Evolutionary conservation across 2,888 invertebrate species (phyloP).

Genomic region (Chrysomela aeneicollis): DNA sequence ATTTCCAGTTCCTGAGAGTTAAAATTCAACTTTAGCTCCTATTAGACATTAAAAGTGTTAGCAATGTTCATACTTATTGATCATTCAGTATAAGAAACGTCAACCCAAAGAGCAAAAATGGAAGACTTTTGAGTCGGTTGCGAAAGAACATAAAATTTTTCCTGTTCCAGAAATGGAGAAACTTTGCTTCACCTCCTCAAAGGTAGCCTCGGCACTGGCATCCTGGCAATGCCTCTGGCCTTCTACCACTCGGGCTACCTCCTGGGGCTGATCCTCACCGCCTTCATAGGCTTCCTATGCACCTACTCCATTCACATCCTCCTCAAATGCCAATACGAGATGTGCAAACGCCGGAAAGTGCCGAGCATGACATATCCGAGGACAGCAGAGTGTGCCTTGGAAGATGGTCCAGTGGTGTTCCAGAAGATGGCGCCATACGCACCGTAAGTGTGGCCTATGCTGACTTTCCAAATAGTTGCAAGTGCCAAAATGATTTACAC

Average conservation of each 20-base stretch:
- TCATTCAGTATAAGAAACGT: too few species aligned
- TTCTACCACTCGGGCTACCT: slow-evolving; percentile 84
- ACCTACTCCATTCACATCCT: slow-evolving; percentile 94
- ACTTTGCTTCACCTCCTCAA: slow-evolving; percentile 87
- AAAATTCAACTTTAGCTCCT: too few species aligned
- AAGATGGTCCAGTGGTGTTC: slow-evolving; percentile 76
- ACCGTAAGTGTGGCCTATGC: slow-evolving; percentile 65
- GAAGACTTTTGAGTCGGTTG: too few species aligned
- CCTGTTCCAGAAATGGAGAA: slow-evolving; percentile 72
- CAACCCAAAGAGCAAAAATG: too few species aligned
- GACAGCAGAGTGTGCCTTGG: slow-evolving; percentile 80
- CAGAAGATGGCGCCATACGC: slow-evolving; percentile 71
- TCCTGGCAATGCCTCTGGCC: slow-evolving; percentile 89
- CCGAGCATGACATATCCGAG: slow-evolving; percentile 78
- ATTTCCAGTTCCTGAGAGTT: too few species aligned
- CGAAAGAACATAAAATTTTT: too few species aligned
- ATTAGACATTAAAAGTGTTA: too few species aligned
- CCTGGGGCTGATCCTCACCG: slow-evolving; percentile 81
- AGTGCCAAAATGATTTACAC: too few species aligned
- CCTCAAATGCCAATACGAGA: slow-evolving; percentile 72
- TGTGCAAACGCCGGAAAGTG: slow-evolving; percentile 67
- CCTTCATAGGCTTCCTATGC: slow-evolving; percentile 86
- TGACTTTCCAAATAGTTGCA: too few species aligned
- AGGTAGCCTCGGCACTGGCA: slow-evolving; percentile 91
- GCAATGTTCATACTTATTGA: too few species aligned